Base-by-base conservation (phyloP, 2,113 vertebrate species). In the Amia ocellicauda region DNA sequence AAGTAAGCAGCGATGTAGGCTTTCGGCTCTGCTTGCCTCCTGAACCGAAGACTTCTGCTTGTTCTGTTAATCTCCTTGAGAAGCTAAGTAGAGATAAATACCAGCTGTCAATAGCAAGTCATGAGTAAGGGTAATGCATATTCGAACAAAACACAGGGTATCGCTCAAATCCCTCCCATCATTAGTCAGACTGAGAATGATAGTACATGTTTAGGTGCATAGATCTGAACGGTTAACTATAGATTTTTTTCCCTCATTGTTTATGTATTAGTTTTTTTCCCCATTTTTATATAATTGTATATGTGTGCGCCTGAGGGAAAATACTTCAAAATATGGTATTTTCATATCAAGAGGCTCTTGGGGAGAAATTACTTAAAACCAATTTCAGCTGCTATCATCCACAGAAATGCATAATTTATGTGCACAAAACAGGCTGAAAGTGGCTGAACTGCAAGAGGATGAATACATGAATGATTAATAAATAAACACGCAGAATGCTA, bases 1-100 rank as follows among this genome's bases (percentile, higher is more conserved):
- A 95, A 98, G 82, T 91, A 93, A 69, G 97, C 95, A 0, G 96
- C 93, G 69, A 98, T 97, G 78, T 99, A 99, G 74, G 95, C 91
- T 88, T 94, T 95, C 74, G 94, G 86, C 76, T 97, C 95, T 56
- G 84, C 85, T 77, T 97, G 94, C 70, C 96, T 90, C 66, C 84
- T 90, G 71, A 93, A 89, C 45, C 95, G 94, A 76, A 96, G 83
- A 73, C 90, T 94, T 85, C 92, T 86, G 78, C 93, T 93, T 27
- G 93, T 98, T 71, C 91, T 89, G 83, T 93, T 93, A 88, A 98
- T 98, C 80, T 98, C 94, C 67, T 92, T 94, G 71, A 99, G 89
- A 68, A 99, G 90, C 96, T 98, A 83, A 73, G 64, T 61, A 65
- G 5, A 52, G 56, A 82, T 55, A 29, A 40, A 67, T 26, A 56